Evolutionary conservation across 2,797 vertebrate species (phyloP).

Genomic region (Typhlichthys subterraneus): DNA sequence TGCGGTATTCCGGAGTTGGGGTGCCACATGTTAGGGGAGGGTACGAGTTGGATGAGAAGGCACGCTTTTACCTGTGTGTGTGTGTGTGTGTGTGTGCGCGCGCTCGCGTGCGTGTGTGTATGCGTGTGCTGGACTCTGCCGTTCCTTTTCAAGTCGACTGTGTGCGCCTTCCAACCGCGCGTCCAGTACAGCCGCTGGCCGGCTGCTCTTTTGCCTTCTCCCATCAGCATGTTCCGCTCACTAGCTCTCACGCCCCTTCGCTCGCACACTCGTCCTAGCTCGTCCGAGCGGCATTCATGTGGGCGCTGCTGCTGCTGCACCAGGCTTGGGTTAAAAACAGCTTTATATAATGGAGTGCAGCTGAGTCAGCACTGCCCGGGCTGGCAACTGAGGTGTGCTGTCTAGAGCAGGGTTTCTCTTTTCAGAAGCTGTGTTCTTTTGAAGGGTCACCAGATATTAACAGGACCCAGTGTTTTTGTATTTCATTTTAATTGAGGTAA

Average conservation of each 20-base stretch:
- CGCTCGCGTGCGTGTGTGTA: background rate
- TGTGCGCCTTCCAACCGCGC: too few species aligned
- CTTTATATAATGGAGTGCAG: conserved; percentile 9
- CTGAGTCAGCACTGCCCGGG: too few species aligned
- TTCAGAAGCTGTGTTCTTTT: too few species aligned
- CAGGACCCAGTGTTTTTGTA: too few species aligned
- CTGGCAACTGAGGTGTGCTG: too few species aligned
- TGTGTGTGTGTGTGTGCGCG: background rate
- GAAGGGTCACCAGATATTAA: too few species aligned
- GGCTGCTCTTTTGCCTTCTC: conserved; percentile 19
- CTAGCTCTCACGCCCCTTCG: conserved; percentile 28
- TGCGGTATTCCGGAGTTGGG: conserved; percentile 39
- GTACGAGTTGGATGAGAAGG: conserved; percentile 17
- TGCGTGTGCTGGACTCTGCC: conserved; percentile 6
- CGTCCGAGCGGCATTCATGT: conserved; percentile 44
- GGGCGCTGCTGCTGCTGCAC: conserved; percentile 53
- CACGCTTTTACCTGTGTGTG: conserved; percentile 6
- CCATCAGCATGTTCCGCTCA: conserved; percentile 25
- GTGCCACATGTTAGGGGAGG: conserved; percentile 18
- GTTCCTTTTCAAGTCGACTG: too few species aligned
- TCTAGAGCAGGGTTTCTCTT: too few species aligned
- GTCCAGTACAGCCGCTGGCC: conserved; percentile 20
- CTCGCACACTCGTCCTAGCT: conserved; percentile 34
- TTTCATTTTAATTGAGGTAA: too few species aligned
- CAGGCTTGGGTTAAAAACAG: conserved; percentile 20